A percentile compares a stretch with the other conserved stretches of the same genome.
Conservation (phyloP, 2,797 vertebrate genomes). For the Cyclura pinguis region DNA sequence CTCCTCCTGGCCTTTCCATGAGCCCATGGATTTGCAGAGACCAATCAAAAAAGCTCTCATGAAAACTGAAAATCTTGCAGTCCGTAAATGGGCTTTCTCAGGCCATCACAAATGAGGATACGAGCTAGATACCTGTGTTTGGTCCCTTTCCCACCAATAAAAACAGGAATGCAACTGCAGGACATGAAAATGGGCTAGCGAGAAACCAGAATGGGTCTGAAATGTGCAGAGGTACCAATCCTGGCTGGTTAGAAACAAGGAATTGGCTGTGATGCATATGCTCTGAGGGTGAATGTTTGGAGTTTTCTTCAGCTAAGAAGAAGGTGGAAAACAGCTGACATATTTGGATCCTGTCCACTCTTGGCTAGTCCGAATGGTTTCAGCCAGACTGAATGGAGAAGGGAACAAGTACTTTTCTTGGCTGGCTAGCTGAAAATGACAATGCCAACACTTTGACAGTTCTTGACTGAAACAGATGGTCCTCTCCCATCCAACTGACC, state of each 20-base stretch:
- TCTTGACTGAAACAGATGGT: fast-evolving
- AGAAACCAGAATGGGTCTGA: slow-evolving; percentile 41
- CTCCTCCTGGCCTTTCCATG: too few relatives aligned
- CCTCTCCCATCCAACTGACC: fast-evolving
- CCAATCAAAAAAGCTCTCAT: background rate
- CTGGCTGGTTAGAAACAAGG: background rate
- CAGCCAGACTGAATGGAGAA: too few relatives aligned
- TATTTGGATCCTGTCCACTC: background rate
- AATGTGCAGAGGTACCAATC: background rate
- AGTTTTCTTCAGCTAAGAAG: background rate
- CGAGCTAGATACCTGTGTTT: background rate
- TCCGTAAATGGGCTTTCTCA: background rate
- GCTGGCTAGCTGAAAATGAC: background rate
- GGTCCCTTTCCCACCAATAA: background rate
- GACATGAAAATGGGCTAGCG: slow-evolving; percentile 11
- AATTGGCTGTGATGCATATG: too few relatives aligned
- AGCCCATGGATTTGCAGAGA: background rate
- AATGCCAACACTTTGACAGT: background rate
- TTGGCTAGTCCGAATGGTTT: background rate
- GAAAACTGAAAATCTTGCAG: too few relatives aligned
- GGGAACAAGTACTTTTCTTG: too few relatives aligned
- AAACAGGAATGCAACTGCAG: background rate
- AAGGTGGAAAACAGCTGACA: background rate
- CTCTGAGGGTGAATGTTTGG: fast-evolving
- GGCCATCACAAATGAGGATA: slow-evolving; percentile 35